These are phyloP conservation scores for Apteryx owenii DNA, from an alignment of 2,113 vertebrate species.

Conservation along the genomic window DNA sequence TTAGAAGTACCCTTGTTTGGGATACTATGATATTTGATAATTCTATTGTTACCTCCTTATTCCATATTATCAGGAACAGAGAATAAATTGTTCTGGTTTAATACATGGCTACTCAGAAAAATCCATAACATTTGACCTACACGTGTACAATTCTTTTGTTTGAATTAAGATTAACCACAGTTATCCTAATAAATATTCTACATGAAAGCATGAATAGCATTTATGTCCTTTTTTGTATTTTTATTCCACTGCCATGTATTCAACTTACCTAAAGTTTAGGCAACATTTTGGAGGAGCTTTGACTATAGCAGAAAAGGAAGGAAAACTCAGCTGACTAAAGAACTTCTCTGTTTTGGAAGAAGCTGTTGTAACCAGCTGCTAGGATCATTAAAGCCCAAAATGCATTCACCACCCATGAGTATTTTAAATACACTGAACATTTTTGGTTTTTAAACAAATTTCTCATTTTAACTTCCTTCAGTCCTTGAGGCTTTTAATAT, in stretches of 20 bases:
- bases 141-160: neutral
- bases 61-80: neutral
- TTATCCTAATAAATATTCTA: neutral
- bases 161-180: neutral
- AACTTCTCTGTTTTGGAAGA: neutral
- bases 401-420: neutral
- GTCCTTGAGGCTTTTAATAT: neutral
- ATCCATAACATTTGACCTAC: accelerated
- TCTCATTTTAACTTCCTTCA: constrained; percentile 9
- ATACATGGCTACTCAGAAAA: neutral
- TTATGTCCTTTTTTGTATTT: neutral
- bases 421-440: neutral
- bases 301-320: neutral
- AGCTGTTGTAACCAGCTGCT: neutral
- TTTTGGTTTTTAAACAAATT: neutral
- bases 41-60: neutral
- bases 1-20: neutral
- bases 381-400: neutral
- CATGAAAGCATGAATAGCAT: neutral
- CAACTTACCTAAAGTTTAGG: neutral
- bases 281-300: neutral
- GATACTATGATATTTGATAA: neutral
- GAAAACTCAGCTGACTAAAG: neutral
- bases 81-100: neutral
- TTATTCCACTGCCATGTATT: neutral